Evolutionary conservation across 2,888 invertebrate genomes (phyloP), one percentile per base, ranked within the genome.

Genomic region (Pecten maximus): DNA sequence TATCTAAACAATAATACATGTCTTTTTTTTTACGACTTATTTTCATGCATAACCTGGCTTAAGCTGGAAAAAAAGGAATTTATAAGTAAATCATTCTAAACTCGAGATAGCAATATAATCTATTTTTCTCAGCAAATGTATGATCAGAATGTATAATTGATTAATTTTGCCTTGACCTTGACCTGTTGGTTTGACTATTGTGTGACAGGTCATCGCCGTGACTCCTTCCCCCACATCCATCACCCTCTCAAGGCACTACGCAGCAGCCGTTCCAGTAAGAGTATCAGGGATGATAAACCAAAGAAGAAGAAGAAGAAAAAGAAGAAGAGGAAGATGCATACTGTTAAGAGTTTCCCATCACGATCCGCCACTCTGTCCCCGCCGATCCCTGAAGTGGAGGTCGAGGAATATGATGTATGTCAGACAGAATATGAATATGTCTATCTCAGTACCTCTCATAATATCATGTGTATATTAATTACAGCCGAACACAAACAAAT

Each of bases 201-300:
- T 28, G 91, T 90, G 91, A 15, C 93, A 96, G 96, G 94, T 92
- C 96, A 96, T 90, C 92, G 96, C 28, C 92, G 94, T 50, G 93
- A 94, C 87, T 95, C 95, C 4, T 96, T 95, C 91, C 96, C 96
- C 0, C 96, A 96, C 87, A 94, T 94, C 86, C 96, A 96, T 88
- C 95, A 95, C 88, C 95, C 96, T 8, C 92, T 96, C 60, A 93
- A 95, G 87, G 94, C 95, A 0, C 92, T 96, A 48, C 94, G 94
- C 88, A 95, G 92, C 91, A 95, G 92, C 91, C 94, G 94, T 28
- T 94, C 95, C 0, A 91, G 93, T 88, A 95, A 95, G 91, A 92
- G 90, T 86, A 28, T 89, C 74, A 88, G 44, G 3, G 90, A 93
- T 91, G 88, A 88, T 40, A 92, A 93, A 86, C 93, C 92, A 87